These are phyloP conservation scores for Venustaconcha ellipsiformis DNA, from an alignment of 1,140 invertebrate genomes.

Conservation along the genomic window DNA sequence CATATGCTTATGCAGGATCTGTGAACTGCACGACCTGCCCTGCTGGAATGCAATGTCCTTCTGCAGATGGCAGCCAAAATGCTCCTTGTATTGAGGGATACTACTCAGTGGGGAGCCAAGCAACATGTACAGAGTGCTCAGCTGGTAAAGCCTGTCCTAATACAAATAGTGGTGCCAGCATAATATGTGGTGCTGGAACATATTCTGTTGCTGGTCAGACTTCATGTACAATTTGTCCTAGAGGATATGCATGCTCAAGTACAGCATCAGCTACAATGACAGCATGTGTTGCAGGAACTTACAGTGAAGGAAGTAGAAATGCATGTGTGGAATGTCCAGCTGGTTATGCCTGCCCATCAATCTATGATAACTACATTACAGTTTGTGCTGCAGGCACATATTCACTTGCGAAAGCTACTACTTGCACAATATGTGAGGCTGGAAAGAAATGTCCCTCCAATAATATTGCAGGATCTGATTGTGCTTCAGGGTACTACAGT, in stretches of 20 bases:
- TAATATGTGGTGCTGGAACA: slow-evolving; percentile 47
- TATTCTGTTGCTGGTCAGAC: slow-evolving; percentile 50
- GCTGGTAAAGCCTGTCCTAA: slow-evolving; percentile 57
- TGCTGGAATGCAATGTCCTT: slow-evolving; percentile 53
- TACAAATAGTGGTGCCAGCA: slow-evolving; percentile 38
- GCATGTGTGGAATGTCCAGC: slow-evolving; percentile 57
- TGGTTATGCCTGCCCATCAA: slow-evolving; percentile 61
- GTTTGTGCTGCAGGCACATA: slow-evolving; percentile 55
- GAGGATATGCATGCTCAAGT: slow-evolving; percentile 58
- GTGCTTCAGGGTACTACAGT: slow-evolving; percentile 58
- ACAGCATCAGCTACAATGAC: slow-evolving; percentile 40
- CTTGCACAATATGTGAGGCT: slow-evolving; percentile 57
- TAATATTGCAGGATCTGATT: slow-evolving; percentile 43
- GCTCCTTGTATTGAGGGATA: slow-evolving; percentile 49
- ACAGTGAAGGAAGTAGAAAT: slow-evolving; percentile 46
- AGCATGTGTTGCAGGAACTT: slow-evolving; percentile 51
- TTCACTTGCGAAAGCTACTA: slow-evolving; percentile 41
- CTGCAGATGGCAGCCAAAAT: slow-evolving; percentile 48
- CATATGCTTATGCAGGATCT: slow-evolving; percentile 38
- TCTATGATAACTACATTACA: slow-evolving; percentile 42
- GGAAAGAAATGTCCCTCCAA: slow-evolving; percentile 58
- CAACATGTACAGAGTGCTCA: slow-evolving; percentile 55
- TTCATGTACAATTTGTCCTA: slow-evolving; percentile 56
- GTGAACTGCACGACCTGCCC: slow-evolving; percentile 48
- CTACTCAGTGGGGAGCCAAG: slow-evolving; percentile 38